These are phyloP conservation scores for Atta cephalotes DNA, from an alignment of 1,140 invertebrate genomes.

Conservation along the genomic window DNA sequence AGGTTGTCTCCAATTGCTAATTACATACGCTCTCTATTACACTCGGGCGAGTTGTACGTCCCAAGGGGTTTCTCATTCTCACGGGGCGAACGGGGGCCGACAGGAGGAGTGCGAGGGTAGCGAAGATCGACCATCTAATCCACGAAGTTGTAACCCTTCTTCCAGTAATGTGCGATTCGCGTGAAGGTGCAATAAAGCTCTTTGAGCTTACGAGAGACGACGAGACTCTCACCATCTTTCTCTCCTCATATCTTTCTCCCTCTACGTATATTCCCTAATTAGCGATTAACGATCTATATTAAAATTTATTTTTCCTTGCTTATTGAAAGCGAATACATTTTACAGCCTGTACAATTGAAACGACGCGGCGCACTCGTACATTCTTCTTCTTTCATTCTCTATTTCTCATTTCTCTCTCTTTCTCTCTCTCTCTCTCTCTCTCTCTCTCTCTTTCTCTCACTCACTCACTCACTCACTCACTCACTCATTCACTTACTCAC, in stretches of 20 bases:
- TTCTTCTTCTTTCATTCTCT: constrained; percentile 52
- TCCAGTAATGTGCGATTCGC: constrained; percentile 46
- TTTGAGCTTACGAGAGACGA: constrained; percentile 65
- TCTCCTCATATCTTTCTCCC: constrained; percentile 4
- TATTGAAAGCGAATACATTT: constrained; percentile 81
- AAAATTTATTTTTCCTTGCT: constrained; percentile 71
- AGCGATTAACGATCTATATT: constrained; percentile 76
- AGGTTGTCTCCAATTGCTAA: constrained; percentile 77
- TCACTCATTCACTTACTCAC: no score
- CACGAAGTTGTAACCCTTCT: constrained; percentile 31
- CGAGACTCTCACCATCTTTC: constrained; percentile 37
- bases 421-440: constrained; percentile 56
- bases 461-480: no score
- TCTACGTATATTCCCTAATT: constrained; percentile 54
- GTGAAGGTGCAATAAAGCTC: constrained; percentile 73
- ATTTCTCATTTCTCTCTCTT: constrained; percentile 53
- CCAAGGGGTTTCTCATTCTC: neutral
- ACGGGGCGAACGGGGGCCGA: neutral
- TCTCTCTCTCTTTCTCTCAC: constrained; percentile 40
- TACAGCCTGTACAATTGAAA: constrained; percentile 83
- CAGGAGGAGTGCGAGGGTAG: neutral
- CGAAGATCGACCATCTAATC: neutral
- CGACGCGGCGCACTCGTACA: constrained; percentile 43
- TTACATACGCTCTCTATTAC: constrained; percentile 71
- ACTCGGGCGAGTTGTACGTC: constrained; percentile 18